Percentiles rank a stretch among this genome's conserved stretches.
Conservation (phyloP, 2,113 vertebrate species). For the Butorides virescens region DNA sequence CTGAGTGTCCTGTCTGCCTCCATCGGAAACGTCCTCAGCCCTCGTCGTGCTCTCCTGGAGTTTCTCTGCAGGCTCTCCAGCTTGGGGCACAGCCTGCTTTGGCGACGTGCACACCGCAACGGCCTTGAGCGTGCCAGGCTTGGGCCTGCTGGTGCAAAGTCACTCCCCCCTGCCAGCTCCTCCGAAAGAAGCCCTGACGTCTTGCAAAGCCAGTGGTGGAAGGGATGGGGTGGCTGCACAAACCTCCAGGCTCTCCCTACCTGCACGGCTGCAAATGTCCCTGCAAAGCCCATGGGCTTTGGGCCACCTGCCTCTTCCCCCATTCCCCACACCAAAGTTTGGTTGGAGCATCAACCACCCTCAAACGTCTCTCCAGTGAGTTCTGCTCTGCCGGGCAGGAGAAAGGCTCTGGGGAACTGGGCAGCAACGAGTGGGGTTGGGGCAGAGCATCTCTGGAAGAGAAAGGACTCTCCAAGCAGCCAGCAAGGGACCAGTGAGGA, state of each 20-base stretch:
- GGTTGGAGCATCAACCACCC: background rate
- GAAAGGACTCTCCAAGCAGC: background rate
- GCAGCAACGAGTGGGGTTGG: background rate
- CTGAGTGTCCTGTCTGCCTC: conserved; percentile 23
- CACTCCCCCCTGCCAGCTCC: background rate
- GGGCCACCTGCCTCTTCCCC: background rate
- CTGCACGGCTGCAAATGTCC: background rate
- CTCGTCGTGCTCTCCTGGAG: accelerated
- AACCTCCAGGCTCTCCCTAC: background rate
- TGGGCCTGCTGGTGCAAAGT: background rate
- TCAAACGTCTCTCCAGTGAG: background rate
- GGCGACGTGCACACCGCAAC: accelerated
- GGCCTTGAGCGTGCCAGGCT: background rate
- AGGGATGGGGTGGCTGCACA: background rate
- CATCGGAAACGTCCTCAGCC: background rate
- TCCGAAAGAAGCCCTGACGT: background rate
- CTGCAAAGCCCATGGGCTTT: accelerated
- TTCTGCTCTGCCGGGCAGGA: accelerated
- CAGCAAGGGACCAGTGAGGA: background rate
- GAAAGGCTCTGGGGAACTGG: background rate
- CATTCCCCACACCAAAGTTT: background rate
- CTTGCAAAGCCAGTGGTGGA: background rate
- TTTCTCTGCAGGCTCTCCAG: background rate
- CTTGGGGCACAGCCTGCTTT: background rate
- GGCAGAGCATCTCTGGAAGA: background rate